Evolutionary conservation across 2,888 invertebrate species (phyloP).

Genomic region (Hoplodrina ambigua): DNA sequence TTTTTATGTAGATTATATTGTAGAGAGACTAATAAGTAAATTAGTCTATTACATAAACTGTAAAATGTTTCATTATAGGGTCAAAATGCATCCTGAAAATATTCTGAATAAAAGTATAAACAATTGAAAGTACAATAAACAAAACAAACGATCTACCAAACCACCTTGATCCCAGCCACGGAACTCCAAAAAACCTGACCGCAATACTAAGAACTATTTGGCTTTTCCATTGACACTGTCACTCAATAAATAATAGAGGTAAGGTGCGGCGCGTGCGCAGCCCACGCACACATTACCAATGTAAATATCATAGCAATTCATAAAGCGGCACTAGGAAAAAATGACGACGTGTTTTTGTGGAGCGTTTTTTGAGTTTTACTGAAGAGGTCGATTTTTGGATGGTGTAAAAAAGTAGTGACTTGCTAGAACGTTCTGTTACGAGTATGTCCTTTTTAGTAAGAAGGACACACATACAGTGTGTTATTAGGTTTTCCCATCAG

Average conservation of each 20-base stretch:
- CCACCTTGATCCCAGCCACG: constrained; percentile 1
- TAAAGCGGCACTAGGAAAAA: constrained; percentile 53
- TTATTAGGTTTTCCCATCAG: too few relatives aligned
- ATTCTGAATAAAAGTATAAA: too few relatives aligned
- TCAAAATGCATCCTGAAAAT: too few relatives aligned
- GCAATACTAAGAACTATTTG: constrained; percentile 64
- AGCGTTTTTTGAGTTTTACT: constrained; percentile 23
- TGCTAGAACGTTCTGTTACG: neutral
- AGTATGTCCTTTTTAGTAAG: neutral
- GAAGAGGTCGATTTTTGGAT: constrained; percentile 2
- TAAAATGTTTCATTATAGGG: too few relatives aligned
- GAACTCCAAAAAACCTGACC: constrained; percentile 59
- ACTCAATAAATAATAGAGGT: constrained; percentile 72
- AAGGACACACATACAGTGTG: too few relatives aligned
- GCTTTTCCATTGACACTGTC: constrained; percentile 73
- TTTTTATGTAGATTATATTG: too few relatives aligned
- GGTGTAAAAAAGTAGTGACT: constrained; percentile 1
- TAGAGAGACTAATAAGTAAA: too few relatives aligned
- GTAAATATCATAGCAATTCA: constrained; percentile 72
- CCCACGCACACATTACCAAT: constrained; percentile 79
- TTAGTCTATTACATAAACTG: too few relatives aligned
- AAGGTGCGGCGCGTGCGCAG: constrained; percentile 80
- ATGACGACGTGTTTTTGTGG: constrained; percentile 31
- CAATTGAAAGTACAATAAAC: too few relatives aligned
- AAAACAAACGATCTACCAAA: neutral